Base-by-base conservation (phyloP, 2,888 invertebrate species). In the Calameuta filiformis region DNA sequence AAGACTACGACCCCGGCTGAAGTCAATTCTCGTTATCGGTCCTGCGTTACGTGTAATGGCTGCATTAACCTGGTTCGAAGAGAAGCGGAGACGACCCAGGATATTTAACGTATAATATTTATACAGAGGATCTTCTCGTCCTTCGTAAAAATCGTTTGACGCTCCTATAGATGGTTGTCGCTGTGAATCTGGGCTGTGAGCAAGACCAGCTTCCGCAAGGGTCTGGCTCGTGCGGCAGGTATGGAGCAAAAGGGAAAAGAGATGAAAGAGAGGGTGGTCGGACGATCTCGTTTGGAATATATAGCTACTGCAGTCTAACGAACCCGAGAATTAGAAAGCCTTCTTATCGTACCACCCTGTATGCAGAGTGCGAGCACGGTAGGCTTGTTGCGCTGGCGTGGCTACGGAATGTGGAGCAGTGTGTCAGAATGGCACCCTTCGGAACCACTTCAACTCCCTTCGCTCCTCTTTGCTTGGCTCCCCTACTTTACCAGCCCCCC, bases 321-420 rank as follows among this genome's bases (percentile, higher is more conserved):
- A 56, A 56, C 23, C 56, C 23, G 56, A 23, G 23, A 56, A 56
- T 56, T 56, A 56, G 56, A 15, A 71, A 71, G 31, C 23, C 71
- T 34, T 34, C 31, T 71, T 71, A 31, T 71, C 71, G 71, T 71
- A 23, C 4, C 71, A 71, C 71, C 71, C 33, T 71, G 71, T 71
- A 71, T 71, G 33, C 71, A 34, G 56, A 56, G 33, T 31, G 71
- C 71, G 71, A 71, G 33, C 9, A 31, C 33, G 71, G 71, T 71
- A 71, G 71, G 71, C 71, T 71, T 71, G 71, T 31, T 69, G 40
- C n/a, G 40, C n/a, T 83, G 85, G 82, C 81, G 83, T 84, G 83
- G 79, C 82, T 81, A 78, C 73, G 84, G 89, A 89, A 90, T 90
- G 87, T 90, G 84, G 90, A 90, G 87, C 89, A 90, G 86, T 90